A percentile compares a stretch with the other conserved stretches of the same genome.
Conservation (phyloP, 2,888 invertebrate species). For the Lithophane leautieri region DNA sequence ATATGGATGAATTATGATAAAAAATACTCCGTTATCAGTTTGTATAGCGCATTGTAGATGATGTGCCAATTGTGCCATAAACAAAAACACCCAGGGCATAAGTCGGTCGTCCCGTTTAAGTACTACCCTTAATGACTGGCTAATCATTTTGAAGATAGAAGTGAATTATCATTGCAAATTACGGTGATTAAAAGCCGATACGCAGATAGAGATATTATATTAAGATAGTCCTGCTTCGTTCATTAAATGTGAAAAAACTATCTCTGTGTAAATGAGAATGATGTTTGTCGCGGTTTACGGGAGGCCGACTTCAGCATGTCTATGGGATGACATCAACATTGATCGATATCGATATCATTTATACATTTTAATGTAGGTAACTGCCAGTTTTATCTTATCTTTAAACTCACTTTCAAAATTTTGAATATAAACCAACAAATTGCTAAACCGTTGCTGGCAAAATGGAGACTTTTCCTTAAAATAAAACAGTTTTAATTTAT, state of each 20-base stretch:
- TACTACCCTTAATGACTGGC: background rate
- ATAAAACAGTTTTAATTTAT: background rate
- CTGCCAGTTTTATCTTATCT: constrained; percentile 31
- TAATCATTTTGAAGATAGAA: background rate
- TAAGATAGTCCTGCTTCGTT: background rate
- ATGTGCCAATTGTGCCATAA: background rate
- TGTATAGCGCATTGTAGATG: background rate
- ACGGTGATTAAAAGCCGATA: background rate
- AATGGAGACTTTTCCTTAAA: background rate
- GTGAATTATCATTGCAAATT: background rate
- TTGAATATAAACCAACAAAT: background rate
- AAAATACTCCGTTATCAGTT: background rate
- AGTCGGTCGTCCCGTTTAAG: too few relatives aligned
- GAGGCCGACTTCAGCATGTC: background rate
- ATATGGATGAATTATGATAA: background rate
- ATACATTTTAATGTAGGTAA: constrained; percentile 20
- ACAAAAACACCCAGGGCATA: background rate
- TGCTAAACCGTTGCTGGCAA: background rate
- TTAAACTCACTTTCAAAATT: constrained; percentile 32
- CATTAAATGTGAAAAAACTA: background rate
- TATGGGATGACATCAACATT: constrained; percentile 10
- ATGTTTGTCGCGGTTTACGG: background rate
- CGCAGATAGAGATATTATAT: background rate
- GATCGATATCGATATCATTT: background rate
- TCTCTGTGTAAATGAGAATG: background rate